Conservation (phyloP, 1,140 invertebrate species). For the Steinernema khuongi region DNA sequence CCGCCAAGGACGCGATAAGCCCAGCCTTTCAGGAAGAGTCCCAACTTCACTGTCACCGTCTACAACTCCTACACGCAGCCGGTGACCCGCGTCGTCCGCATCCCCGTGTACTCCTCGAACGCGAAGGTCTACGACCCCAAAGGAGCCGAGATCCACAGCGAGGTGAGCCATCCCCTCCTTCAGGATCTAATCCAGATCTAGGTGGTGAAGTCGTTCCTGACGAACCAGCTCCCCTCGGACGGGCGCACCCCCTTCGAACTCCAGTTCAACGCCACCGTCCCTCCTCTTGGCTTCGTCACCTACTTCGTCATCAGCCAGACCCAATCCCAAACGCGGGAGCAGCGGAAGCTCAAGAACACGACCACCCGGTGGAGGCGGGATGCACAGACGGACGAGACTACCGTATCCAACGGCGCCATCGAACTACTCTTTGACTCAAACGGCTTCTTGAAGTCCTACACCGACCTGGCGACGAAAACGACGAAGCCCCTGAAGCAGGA, state of each 20-base stretch:
- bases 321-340: not conserved
- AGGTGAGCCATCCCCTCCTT: constrained; percentile 18
- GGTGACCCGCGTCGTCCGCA: constrained; percentile 66
- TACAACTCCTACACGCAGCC: constrained; percentile 72
- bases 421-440: constrained; percentile 52
- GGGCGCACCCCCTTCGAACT: constrained; percentile 59
- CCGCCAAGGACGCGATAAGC: not conserved
- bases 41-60: constrained; percentile 60
- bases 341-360: not conserved
- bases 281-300: constrained; percentile 62
- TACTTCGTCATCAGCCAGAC: constrained; percentile 53
- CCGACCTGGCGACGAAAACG: constrained; percentile 54
- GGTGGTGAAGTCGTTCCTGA: constrained; percentile 64
- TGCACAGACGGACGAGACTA: not conserved
- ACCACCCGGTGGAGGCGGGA: not conserved
- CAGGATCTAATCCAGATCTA: constrained; percentile 22
- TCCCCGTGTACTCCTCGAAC: constrained; percentile 33
- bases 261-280: constrained; percentile 59
- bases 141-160: not conserved
- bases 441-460: constrained; percentile 57
- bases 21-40: constrained; percentile 26
- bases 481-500: constrained; percentile 66
- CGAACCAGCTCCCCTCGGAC: constrained; percentile 53
- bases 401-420: constrained; percentile 15
- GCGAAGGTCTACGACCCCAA: constrained; percentile 31